Evolutionary conservation across 1,140 invertebrate genomes (phyloP).

Genomic region (Drosophila ogumai): DNA sequence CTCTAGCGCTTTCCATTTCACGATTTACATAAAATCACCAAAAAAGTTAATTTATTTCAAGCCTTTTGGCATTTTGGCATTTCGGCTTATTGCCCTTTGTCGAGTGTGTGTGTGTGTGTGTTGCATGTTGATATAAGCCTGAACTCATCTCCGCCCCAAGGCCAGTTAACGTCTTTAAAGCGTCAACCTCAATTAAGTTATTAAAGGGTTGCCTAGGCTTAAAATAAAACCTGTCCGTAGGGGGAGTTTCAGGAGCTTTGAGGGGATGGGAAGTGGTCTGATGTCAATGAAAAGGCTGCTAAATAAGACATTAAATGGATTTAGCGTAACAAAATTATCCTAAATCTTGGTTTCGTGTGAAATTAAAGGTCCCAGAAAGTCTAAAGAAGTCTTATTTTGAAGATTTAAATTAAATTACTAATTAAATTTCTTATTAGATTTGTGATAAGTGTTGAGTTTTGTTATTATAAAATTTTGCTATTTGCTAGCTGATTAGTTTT

Average conservation of each 20-base stretch:
- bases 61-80: constrained; percentile 64
- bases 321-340: constrained; percentile 1
- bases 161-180: constrained; percentile 66
- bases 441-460: not conserved
- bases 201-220: constrained; percentile 62
- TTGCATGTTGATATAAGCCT: constrained; percentile 40
- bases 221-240: constrained; percentile 24
- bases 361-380: not conserved
- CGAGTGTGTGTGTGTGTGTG: constrained; percentile 23
- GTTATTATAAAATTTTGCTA: too few species aligned
- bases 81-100: constrained; percentile 40
- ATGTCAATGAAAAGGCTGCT: not conserved
- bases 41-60: constrained; percentile 82
- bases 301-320: not conserved
- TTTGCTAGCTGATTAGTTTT: too few species aligned
- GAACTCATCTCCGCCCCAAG: constrained; percentile 42
- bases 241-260: not conserved
- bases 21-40: constrained; percentile 77
- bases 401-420: not conserved
- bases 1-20: constrained; percentile 49
- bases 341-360: not conserved
- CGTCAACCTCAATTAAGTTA: constrained; percentile 77
- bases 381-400: not conserved
- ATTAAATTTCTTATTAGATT: not conserved
- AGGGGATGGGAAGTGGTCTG: not conserved